phyloP scores from a whole-genome alignment of 92 coral and sea anemone genomes.

The Porites lobata region DNA sequence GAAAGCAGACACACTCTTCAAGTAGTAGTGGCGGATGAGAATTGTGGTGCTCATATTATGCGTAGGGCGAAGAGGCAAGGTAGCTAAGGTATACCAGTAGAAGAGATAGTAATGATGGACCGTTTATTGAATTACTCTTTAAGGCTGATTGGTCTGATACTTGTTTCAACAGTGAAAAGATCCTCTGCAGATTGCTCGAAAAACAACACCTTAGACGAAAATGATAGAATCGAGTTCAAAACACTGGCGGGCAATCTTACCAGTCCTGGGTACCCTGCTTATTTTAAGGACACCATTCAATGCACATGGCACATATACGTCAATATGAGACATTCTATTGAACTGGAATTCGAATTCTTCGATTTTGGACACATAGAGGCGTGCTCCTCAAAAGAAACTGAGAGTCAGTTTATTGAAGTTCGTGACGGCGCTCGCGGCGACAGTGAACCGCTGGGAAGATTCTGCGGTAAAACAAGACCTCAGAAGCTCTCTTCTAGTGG shows the following conservation, averaged over 20 bases:
- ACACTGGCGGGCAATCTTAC: constrained; percentile 49
- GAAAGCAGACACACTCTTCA: too few species aligned
- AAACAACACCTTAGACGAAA: constrained; percentile 27
- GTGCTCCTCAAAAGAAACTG: constrained; percentile 41
- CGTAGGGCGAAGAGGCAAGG: too few species aligned
- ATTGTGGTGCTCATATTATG: too few species aligned
- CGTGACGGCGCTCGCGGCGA: constrained; percentile 57
- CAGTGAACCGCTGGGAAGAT: constrained; percentile 66
- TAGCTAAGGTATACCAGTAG: too few species aligned
- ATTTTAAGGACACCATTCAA: constrained; percentile 61
- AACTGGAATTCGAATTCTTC: constrained; percentile 70
- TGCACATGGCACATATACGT: constrained; percentile 83
- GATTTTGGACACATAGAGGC: constrained; percentile 59
- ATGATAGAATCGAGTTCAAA: constrained; percentile 24
- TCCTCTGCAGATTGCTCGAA: constrained; percentile 32
- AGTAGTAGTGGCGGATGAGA: too few species aligned
- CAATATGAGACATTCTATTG: constrained; percentile 53
- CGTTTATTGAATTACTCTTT: neutral
- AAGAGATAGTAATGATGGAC: too few species aligned
- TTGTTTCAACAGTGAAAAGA: constrained; percentile 20
- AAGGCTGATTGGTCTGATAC: neutral
- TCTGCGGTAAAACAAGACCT: constrained; percentile 75
- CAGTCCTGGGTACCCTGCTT: constrained; percentile 78
- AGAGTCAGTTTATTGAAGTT: constrained; percentile 64
- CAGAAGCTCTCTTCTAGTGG: constrained; percentile 54